These are phyloP conservation scores for Trilocha varians DNA, from an alignment of 2,888 invertebrate genomes.

Conservation along the genomic window DNA sequence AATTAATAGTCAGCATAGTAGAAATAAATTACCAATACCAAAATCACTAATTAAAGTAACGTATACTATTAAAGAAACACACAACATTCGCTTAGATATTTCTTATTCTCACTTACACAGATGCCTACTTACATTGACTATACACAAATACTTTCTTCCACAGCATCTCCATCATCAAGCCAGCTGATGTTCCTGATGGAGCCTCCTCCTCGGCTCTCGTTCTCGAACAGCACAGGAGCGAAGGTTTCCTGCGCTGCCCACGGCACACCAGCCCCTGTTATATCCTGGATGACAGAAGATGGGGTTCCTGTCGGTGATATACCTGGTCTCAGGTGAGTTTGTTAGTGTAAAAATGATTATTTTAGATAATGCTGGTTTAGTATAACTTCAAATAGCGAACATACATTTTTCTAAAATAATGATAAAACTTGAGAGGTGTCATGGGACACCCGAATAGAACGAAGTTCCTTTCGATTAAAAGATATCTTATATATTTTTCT, in stretches of 20 bases:
- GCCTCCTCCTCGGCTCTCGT: slow-evolving; percentile 82
- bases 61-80: no score
- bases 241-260: slow-evolving; percentile 83
- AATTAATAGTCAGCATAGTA: no score
- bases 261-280: slow-evolving; percentile 80
- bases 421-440: no score
- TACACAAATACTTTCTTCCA: slow-evolving; percentile 11
- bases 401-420: neutral
- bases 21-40: no score
- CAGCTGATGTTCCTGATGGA: slow-evolving; percentile 79
- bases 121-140: no score
- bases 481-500: no score
- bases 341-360: no score
- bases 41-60: no score
- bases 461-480: no score
- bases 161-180: slow-evolving; percentile 31
- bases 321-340: slow-evolving; percentile 79
- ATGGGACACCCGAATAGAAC: no score
- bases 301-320: slow-evolving; percentile 81
- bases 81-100: no score
- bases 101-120: no score
- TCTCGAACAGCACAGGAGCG: slow-evolving; percentile 86
- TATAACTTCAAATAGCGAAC: neutral
- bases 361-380: neutral
- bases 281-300: slow-evolving; percentile 84